Percentiles rank a stretch among this genome's conserved stretches.
These are phyloP conservation scores for Fragum fragum DNA, from an alignment of 2,888 invertebrate genomes.

Conservation along the genomic window DNA sequence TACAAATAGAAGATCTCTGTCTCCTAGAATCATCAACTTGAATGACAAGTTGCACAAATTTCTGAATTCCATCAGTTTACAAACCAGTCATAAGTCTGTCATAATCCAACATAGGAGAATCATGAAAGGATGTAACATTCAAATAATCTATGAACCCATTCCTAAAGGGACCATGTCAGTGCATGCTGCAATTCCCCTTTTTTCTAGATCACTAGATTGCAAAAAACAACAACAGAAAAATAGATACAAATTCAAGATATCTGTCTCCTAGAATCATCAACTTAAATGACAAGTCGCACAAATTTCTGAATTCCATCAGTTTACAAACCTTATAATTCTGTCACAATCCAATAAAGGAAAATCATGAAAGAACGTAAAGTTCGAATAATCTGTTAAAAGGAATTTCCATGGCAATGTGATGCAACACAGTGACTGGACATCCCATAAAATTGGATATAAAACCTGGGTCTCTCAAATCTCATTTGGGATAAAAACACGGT, in stretches of 20 bases:
- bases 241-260: no score
- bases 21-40: background rate
- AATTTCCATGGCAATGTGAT: constrained; percentile 13
- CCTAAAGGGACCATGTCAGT: no score
- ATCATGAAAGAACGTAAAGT: background rate
- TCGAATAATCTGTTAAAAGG: constrained; percentile 3
- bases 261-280: background rate
- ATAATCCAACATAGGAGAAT: background rate
- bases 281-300: background rate
- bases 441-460: background rate
- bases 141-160: background rate
- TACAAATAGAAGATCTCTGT: no score
- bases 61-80: constrained; percentile 1
- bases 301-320: constrained; percentile 1
- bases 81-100: background rate
- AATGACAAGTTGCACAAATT: background rate
- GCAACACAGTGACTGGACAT: background rate
- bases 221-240: no score
- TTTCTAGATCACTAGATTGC: no score
- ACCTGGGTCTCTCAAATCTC: background rate
- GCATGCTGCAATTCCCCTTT: no score
- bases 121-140: background rate
- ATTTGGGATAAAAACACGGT: background rate
- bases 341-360: background rate
- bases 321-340: background rate